phyloP scores from a whole-genome alignment of 2,888 invertebrate genomes.

The Hedychridium roseum region DNA sequence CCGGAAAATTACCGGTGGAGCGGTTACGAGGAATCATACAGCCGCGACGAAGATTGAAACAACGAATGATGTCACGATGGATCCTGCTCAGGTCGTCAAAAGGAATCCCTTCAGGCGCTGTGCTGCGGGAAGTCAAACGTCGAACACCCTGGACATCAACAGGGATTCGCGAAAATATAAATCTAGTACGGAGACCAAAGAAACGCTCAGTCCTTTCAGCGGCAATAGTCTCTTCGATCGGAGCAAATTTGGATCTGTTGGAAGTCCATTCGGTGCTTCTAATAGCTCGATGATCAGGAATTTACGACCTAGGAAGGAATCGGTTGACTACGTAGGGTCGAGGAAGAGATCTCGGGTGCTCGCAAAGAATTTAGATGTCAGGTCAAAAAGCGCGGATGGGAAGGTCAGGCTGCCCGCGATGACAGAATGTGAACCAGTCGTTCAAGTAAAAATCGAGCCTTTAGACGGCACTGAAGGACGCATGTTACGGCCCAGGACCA shows the following conservation, averaged over 20 bases:
- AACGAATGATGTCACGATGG: conserved; percentile 8
- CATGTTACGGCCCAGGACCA: conserved; percentile 43
- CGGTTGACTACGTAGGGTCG: conserved; percentile 31
- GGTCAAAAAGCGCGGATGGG: not conserved
- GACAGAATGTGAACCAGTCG: not conserved
- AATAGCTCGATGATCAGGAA: conserved; percentile 16
- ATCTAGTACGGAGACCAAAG: conserved; percentile 12
- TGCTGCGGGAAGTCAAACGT: conserved; percentile 1
- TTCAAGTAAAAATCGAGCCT: conserved; percentile 41
- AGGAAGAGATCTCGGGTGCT: conserved; percentile 17
- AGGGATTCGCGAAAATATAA: conserved; percentile 1
- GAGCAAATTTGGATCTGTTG: too few species aligned
- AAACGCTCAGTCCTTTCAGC: too few species aligned
- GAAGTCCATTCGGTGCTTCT: too few species aligned
- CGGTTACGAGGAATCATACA: too few species aligned
- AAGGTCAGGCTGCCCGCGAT: conserved; percentile 5
- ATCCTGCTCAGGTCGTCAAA: not conserved
- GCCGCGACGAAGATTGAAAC: conserved; percentile 7
- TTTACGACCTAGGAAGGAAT: conserved; percentile 47
- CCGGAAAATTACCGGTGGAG: too few species aligned
- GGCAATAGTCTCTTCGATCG: too few species aligned
- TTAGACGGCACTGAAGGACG: conserved; percentile 23
- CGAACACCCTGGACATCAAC: conserved; percentile 10
- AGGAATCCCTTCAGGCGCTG: not conserved
- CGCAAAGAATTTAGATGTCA: not conserved